These are phyloP conservation scores for Oikopleura dioica DNA, from an alignment of 23 tunicate species.

Conservation along the genomic window DNA sequence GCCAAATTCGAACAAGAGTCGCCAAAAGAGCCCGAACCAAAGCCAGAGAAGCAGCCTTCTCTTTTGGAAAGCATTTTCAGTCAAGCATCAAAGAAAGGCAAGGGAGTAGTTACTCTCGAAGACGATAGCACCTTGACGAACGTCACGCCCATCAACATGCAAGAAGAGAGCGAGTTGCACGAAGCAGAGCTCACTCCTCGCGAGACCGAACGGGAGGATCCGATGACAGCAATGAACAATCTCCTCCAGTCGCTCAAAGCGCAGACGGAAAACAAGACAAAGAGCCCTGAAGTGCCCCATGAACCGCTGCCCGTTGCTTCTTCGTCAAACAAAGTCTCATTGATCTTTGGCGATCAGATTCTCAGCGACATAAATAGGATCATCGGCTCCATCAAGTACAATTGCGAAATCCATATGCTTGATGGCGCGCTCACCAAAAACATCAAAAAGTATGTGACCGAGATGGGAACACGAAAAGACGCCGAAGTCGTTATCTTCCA, in stretches of 20 bases:
- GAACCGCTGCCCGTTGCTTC: not conserved
- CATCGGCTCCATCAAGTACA: not conserved
- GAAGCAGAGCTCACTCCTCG: not conserved
- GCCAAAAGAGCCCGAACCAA: too few species aligned
- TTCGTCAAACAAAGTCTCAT: not conserved
- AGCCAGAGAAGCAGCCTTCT: not conserved
- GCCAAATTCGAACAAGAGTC: not conserved
- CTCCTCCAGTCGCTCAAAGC: not conserved
- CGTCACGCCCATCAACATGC: not conserved
- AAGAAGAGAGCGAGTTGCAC: not conserved
- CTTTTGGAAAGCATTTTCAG: not conserved
- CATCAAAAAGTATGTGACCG: not conserved
- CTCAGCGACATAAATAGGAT: not conserved
- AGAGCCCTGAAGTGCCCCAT: not conserved
- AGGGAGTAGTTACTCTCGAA: not conserved
- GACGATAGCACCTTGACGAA: not conserved
- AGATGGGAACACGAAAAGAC: slow-evolving; percentile 9
- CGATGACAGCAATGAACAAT: not conserved
- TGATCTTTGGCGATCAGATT: not conserved
- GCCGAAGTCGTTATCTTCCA: not conserved
- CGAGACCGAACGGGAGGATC: not conserved
- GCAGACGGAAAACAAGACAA: not conserved
- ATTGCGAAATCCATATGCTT: slow-evolving; percentile 1
- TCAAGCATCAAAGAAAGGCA: slow-evolving; percentile 1
- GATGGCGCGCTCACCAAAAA: slow-evolving; percentile 6